Base-by-base conservation (phyloP, 2,888 invertebrate genomes). In the Lamproptera curius region DNA sequence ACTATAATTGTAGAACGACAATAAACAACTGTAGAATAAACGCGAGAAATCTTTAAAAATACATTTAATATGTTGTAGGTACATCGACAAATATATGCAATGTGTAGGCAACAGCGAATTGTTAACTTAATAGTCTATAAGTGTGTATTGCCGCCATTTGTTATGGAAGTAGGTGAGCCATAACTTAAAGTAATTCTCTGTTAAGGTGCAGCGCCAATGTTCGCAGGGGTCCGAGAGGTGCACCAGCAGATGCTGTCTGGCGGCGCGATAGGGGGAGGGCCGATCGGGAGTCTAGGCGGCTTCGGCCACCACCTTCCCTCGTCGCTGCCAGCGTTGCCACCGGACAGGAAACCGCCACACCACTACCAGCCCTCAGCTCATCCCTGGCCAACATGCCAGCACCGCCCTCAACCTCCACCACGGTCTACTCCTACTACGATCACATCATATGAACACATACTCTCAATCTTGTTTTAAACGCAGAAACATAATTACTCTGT, bases 311-410 rank as follows among this genome's bases (percentile, higher is more conserved):
- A 60, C 5, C 61, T 85, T 39, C 57, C 88, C 1, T 73, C 89
- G 5, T 70, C 89, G 37, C 81, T 81, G 33, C 67, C 81, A 0
- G 53, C 83, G 3, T 62, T 88, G 47, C 88, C 89, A 9, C 88
- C 89, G n/a, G 90, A 90, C 58, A 82, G 90, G 61, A 91, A 91
- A 68, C 89, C 90, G 1, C 82, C n/a, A 88, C 90, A 16, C 88
- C 90, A 9, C 67, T 89, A 43, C 86, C 90, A 0, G 82, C 88
- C 9, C 76, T 90, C 33, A 83, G 89, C 0, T 76, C 89, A 4
- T 54, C 72, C 4, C 53, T 67, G 65, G 57, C 61, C 70, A 50
- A 56, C n/a, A 53, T 57, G 3, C 58, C 86, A 2, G 75, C 84
- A 1, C 37, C 90, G 2, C 78, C 89, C 1, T 78, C 88, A 0